These are phyloP conservation scores for Zaprionus ornatus DNA, from an alignment of 1,140 invertebrate species.

Conservation along the genomic window DNA sequence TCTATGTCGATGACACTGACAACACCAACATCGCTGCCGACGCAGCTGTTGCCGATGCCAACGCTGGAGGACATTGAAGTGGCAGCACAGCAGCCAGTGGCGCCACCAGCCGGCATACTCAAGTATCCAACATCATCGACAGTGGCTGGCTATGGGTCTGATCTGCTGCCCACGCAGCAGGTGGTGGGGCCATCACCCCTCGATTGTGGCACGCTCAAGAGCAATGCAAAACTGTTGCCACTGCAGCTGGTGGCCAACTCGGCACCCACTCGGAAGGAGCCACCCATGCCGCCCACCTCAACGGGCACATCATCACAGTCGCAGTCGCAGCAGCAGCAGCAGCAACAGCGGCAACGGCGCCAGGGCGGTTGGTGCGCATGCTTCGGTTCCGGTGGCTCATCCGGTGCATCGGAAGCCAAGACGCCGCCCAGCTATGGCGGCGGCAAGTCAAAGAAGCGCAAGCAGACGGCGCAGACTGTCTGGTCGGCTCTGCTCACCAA, in stretches of 20 bases:
- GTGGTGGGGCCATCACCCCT: conserved; percentile 24
- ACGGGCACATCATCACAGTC: conserved; percentile 35
- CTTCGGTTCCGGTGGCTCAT: conserved; percentile 44
- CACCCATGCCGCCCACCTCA: conserved; percentile 43
- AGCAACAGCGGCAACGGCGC: conserved; percentile 42
- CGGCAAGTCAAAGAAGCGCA: conserved; percentile 76
- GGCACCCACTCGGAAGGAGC: conserved; percentile 45
- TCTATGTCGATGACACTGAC: conserved; percentile 9
- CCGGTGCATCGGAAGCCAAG: conserved; percentile 45
- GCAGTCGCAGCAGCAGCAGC: conserved; percentile 51
- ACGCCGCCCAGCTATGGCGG: conserved; percentile 65
- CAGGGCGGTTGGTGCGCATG: conserved; percentile 72
- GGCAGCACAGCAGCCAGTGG: conserved; percentile 32
- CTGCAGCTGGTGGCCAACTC: conserved; percentile 54
- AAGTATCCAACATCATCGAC: conserved; percentile 41
- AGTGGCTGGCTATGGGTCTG: conserved; percentile 39
- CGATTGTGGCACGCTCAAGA: conserved; percentile 69
- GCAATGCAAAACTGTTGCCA: conserved; percentile 67
- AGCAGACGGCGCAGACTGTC: conserved; percentile 70
- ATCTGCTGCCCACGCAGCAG: conserved; percentile 26
- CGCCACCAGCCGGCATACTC: conserved; percentile 40
- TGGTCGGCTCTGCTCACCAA: conserved; percentile 91
- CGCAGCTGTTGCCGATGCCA: conserved; percentile 29
- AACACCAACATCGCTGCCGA: conserved; percentile 18
- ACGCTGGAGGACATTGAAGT: conserved; percentile 44